A percentile compares a stretch with the other conserved stretches of the same genome.
These are phyloP conservation scores for Drosophila dunni DNA, from an alignment of 1,140 invertebrate species.

Conservation along the genomic window DNA sequence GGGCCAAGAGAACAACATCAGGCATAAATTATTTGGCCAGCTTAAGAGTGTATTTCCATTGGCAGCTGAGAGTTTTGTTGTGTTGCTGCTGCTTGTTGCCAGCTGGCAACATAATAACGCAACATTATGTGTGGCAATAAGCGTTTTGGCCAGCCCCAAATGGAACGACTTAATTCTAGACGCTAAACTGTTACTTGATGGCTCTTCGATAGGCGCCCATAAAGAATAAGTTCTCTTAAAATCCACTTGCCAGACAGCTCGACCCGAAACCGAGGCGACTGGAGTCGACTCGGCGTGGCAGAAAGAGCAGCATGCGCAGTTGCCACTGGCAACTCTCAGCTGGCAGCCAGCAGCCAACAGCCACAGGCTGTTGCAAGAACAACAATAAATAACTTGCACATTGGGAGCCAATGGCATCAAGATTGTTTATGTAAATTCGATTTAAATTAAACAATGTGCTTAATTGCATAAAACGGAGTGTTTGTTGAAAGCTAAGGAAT, in stretches of 20 bases:
- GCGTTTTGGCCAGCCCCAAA: constrained; percentile 7
- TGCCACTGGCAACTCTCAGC: constrained; percentile 49
- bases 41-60: constrained; percentile 38
- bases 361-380: constrained; percentile 45
- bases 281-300: neutral
- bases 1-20: constrained; percentile 20
- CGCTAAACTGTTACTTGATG: constrained; percentile 41
- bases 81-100: neutral
- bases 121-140: constrained; percentile 45
- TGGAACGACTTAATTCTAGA: constrained; percentile 39
- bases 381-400: constrained; percentile 37
- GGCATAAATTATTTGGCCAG: constrained; percentile 42
- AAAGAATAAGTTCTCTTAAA: constrained; percentile 44
- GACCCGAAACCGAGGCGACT: too few relatives aligned
- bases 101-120: constrained; percentile 44
- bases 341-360: constrained; percentile 24
- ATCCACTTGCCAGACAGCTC: neutral
- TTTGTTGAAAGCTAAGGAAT: too few relatives aligned
- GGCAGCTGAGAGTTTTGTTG: constrained; percentile 12
- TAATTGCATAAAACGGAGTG: too few relatives aligned
- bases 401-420: constrained; percentile 12
- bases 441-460: neutral
- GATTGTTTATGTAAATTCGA: neutral
- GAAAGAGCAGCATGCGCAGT: constrained; percentile 49
- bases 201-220: constrained; percentile 45